Evolutionary conservation across 2,888 invertebrate genomes (phyloP).

Genomic region (Lithodes maja): DNA sequence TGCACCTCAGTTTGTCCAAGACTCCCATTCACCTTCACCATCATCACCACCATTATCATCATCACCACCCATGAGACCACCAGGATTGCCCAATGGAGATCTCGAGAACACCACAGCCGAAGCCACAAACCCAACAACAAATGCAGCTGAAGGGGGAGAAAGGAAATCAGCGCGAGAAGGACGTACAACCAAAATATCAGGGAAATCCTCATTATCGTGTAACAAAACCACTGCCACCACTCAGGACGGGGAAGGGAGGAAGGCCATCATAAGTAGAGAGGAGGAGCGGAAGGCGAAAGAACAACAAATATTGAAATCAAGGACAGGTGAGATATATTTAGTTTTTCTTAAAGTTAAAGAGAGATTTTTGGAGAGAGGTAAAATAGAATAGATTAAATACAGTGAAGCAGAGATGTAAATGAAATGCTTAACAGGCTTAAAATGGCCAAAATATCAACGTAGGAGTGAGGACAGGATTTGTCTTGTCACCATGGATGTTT

Average conservation of each 20-base stretch:
- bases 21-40: background rate
- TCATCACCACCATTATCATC: slow-evolving; percentile 20
- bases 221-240: background rate
- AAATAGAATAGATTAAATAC: no score
- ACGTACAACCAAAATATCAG: background rate
- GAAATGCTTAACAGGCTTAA: no score
- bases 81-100: slow-evolving; percentile 6
- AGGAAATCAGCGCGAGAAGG: background rate
- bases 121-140: background rate
- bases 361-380: no score
- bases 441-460: no score
- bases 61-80: background rate
- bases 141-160: background rate
- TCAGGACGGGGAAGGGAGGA: slow-evolving; percentile 15
- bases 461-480: no score
- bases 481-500: no score
- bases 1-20: background rate
- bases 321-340: slow-evolving; percentile 39
- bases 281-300: slow-evolving; percentile 58
- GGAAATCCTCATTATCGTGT: background rate
- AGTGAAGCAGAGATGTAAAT: no score
- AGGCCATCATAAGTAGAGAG: slow-evolving; percentile 33
- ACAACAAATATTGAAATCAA: slow-evolving; percentile 34
- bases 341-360: no score
- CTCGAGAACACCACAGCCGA: background rate